phyloP scores from a whole-genome alignment of 2,888 invertebrate species.

The Sesia bembeciformis region DNA sequence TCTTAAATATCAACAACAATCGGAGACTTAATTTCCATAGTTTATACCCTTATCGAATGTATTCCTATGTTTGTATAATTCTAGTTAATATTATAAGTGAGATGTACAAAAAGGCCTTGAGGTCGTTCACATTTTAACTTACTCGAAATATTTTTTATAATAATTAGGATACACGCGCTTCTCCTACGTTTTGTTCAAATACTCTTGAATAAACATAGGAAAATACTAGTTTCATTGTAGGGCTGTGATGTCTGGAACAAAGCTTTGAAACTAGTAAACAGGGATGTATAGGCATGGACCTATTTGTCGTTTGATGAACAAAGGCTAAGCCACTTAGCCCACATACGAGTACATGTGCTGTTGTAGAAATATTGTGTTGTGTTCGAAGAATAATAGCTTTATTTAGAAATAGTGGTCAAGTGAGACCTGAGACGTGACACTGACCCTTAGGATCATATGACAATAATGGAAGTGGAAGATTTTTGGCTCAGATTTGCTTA shows the following conservation, averaged over 20 bases:
- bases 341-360: not conserved
- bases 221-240: not conserved
- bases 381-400: too few species aligned
- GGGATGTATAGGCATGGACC: not conserved
- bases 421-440: too few species aligned
- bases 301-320: not conserved
- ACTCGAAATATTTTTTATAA: too few species aligned
- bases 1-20: constrained; percentile 9
- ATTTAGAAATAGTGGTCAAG: too few species aligned
- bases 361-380: not conserved
- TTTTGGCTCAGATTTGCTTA: too few species aligned
- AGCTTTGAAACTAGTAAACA: not conserved
- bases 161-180: not conserved
- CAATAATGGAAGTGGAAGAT: too few species aligned
- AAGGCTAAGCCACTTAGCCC: not conserved
- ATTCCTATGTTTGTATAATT: not conserved
- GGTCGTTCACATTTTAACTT: too few species aligned
- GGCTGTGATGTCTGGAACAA: not conserved
- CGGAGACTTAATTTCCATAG: constrained; percentile 10
- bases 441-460: too few species aligned
- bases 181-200: not conserved
- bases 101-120: too few species aligned
- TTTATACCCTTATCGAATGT: constrained; percentile 1
- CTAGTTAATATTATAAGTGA: too few species aligned
- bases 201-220: not conserved